Evolutionary conservation across 2,797 vertebrate species (phyloP).

Genomic region (Diglossa cyanea): DNA sequence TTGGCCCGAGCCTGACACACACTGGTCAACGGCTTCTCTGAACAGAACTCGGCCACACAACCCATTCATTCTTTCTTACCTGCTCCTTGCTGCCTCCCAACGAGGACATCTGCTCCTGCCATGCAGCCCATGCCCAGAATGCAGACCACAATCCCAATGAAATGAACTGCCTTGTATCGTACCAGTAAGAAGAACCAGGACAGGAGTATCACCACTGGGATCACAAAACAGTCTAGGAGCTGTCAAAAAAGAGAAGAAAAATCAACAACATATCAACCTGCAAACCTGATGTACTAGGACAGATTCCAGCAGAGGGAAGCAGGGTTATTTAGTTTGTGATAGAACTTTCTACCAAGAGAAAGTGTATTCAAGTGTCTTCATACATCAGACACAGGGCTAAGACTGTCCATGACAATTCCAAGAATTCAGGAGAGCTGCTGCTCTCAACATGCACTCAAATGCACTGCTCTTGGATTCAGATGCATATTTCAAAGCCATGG

Average conservation of each 20-base stretch:
- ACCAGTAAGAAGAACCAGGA: conserved; percentile 96
- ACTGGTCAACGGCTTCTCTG: not conserved
- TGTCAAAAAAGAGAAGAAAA: conserved; percentile 56
- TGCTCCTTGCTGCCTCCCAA: conserved; percentile 88
- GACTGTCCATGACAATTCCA: not conserved
- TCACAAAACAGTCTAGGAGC: conserved; percentile 93
- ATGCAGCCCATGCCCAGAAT: conserved; percentile 93
- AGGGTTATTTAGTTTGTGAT: not conserved
- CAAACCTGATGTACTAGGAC: not conserved
- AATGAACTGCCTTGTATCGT: conserved; percentile 92
- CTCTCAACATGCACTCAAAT: not conserved
- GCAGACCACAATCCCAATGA: conserved; percentile 89
- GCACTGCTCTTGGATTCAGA: not conserved
- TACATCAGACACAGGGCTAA: not conserved
- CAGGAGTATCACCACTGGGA: conserved; percentile 92
- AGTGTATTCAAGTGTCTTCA: not conserved
- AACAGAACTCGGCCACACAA: not conserved
- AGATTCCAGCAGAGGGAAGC: not conserved
- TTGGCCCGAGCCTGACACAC: not conserved
- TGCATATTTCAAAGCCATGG: not conserved
- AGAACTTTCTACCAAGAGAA: not conserved
- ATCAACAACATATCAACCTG: not conserved
- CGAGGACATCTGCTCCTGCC: conserved; percentile 90
- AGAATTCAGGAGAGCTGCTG: not conserved
- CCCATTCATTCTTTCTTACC: conserved; percentile 74